These are phyloP conservation scores for Zaprionus obscuricornis DNA, from an alignment of 2,888 invertebrate species.

Conservation along the genomic window DNA sequence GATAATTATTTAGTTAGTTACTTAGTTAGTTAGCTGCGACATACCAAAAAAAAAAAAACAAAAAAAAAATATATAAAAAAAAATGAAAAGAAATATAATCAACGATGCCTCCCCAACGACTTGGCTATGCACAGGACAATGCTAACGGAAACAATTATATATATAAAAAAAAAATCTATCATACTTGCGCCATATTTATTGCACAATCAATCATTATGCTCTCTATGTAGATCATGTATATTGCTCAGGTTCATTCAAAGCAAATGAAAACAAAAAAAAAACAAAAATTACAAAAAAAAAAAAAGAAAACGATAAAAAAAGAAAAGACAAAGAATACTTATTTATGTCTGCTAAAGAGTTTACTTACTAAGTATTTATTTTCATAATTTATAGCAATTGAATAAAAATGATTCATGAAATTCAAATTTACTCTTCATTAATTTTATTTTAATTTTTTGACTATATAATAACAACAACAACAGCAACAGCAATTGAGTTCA, in stretches of 20 bases:
- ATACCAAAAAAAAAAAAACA: constrained; percentile 71
- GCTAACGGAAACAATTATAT: constrained; percentile 51
- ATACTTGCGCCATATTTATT: constrained; percentile 76
- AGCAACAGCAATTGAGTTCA: constrained; percentile 29
- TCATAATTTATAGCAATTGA: constrained; percentile 75
- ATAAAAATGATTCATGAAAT: constrained; percentile 80
- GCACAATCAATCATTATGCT: constrained; percentile 54
- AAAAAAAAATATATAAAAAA: constrained; percentile 28
- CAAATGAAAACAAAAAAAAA: constrained; percentile 24
- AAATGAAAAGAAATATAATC: constrained; percentile 21
- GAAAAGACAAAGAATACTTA: constrained; percentile 44
- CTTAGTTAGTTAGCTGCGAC: constrained; percentile 80
- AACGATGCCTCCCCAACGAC: constrained; percentile 40
- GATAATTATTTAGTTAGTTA: constrained; percentile 76
- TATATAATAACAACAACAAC: too few species aligned
- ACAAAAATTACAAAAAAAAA: constrained; percentile 8
- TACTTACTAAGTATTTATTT: constrained; percentile 78
- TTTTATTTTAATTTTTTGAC: too few species aligned
- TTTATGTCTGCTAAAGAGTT: constrained; percentile 65
- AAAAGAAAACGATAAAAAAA: constrained; percentile 27
- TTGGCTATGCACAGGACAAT: constrained; percentile 68
- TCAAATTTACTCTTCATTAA: too few species aligned
- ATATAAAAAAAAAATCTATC: too few species aligned
- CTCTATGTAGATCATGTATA: constrained; percentile 49
- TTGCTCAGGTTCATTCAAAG: constrained; percentile 63